Conservation (phyloP, 2,888 invertebrate species). For the Caenorhabditis drosophilae region DNA sequence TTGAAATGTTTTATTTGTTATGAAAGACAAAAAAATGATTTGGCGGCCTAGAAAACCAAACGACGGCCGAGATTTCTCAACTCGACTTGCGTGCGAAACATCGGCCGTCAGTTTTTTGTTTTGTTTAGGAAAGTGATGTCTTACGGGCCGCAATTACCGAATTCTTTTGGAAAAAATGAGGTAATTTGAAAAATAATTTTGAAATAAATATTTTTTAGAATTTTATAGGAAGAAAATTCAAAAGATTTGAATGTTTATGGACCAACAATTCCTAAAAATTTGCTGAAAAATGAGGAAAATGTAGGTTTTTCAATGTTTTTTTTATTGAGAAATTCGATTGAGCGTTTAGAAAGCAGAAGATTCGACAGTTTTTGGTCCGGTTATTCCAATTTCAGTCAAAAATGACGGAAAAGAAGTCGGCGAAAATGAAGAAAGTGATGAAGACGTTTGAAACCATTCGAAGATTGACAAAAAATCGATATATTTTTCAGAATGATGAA, state of each 20-base stretch:
- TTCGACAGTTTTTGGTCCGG: not conserved
- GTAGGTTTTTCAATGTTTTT: not conserved
- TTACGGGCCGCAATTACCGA: constrained; percentile 1
- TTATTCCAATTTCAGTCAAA: not conserved
- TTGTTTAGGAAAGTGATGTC: no score
- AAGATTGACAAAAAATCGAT: not conserved
- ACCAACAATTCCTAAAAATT: not conserved
- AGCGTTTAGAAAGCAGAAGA: not conserved
- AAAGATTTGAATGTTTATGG: not conserved
- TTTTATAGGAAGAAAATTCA: not conserved
- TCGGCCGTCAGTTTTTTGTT: no score
- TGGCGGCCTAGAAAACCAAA: no score
- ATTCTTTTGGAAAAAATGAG: not conserved
- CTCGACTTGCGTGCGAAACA: no score
- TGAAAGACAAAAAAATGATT: no score
- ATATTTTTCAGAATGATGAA: not conserved
- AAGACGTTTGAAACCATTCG: not conserved
- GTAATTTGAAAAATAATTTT: not conserved
- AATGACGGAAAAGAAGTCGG: not conserved
- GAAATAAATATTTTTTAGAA: not conserved
- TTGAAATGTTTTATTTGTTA: no score
- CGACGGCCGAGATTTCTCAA: no score
- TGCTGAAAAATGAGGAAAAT: not conserved
- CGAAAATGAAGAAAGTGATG: not conserved
- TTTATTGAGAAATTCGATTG: not conserved